Base-by-base conservation (phyloP, 1,140 invertebrate species). In the Pentalonia nigronervosa region DNA sequence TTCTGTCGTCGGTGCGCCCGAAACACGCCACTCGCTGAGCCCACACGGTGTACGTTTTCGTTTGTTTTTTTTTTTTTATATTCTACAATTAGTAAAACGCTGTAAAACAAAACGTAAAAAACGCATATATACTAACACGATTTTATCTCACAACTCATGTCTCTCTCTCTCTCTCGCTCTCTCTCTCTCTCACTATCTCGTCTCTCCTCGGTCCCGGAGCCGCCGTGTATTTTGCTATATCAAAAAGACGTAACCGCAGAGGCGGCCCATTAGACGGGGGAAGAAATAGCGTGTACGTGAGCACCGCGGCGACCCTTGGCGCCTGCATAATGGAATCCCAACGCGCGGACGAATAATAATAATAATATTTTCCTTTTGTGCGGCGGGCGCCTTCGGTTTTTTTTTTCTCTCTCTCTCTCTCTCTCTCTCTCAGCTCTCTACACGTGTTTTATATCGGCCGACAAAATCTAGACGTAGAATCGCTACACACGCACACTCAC, bases 311-410 rank as follows among this genome's bases (percentile, higher is more conserved):
- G 91, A 92, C 91, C 91, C 45, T 92, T 92, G 91, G 91, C 91
- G 91, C 91, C 91, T 92, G n/a, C 91, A 50, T 92, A 92, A 92
- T 92, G 91, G 91, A 92, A 91, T 92, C 76, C 67, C 47, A 45
- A 76, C 56, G 60, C 56, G 67, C 56, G 67, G 67, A 81, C 60
- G 56, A 48, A 50, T 81, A 92, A 89, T 89, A 89, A 67, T 67
- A 67, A 89, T 89, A 89, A 76, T 76, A 76, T 76, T 89, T 91
- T 91, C 67, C 91, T 92, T 92, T 92, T 92, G 91, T 92, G n/a
- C 45, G 45, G 83, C 83, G 83, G 45, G 83, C 83, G 83, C 83
- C 23, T 45, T 45, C 25, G 11, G 11, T n/a, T 56, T 89, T 50
- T 48, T 23, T 84, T 83, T 11, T 81, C 25, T 91, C 17, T 76